Evolutionary conservation across 1,140 invertebrate species (phyloP), one percentile per base, ranked within the genome.

Genomic region (Trichonephila clavipes): DNA sequence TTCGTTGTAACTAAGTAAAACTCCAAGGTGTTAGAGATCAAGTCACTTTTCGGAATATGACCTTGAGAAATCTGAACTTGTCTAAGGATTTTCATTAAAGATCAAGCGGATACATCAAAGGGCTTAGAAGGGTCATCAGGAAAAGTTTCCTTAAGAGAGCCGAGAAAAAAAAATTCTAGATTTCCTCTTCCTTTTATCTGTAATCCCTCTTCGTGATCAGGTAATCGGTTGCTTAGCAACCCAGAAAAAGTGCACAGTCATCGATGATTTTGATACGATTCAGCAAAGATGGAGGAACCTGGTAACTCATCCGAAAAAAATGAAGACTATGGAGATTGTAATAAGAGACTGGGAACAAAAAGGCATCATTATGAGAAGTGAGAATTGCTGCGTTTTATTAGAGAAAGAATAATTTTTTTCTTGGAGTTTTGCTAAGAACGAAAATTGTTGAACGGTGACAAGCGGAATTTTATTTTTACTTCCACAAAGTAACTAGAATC

Each of bases 161-260:
- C 16, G 5, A 5, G 28, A 34, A 34, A 34, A 24, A 34, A 21
- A 40, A 81, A 21, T 21, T 16, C 16, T 19, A 81, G 77, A 83
- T 44, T 83, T 51, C 51, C 81, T 14, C 81, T 83, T 83, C 81
- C 81, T 83, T 83, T 83, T 83, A 83, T 58, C 81, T 6, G 40
- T 83, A 83, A 83, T 83, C 81, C 81, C 81, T 82, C 77, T 77
- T 77, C 81, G 81, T 83, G 81, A 83, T 83, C 81, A 83, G 81
- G 81, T 83, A 58, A 83, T 58, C 81, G 81, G 81, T 83, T 24
- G 81, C 81, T 7, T 83, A 8, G 81, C 40, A 21, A 83, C 34
- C 81, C 4, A 16, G 51, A 6, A 83, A 83, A 83, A 83, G 81
- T 83, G 81, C 81, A 83, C 81, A 83, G 81, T 83, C 81, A 83